Conservation (phyloP, 2,888 invertebrate species). For the Harmothoe impar region DNA sequence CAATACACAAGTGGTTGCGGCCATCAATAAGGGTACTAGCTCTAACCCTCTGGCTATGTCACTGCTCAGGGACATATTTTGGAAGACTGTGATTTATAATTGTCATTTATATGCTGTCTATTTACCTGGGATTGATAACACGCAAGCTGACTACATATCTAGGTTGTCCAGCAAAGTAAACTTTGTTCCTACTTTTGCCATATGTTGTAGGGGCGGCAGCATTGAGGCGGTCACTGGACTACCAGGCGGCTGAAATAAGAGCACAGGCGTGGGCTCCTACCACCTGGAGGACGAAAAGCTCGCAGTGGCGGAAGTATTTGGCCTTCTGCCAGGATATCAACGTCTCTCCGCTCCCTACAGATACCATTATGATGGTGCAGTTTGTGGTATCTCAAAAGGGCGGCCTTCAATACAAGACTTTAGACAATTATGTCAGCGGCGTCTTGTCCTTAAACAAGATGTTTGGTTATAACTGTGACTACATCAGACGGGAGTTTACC, state of each 20-base stretch:
- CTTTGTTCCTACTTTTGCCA: neutral
- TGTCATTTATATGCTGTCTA: neutral
- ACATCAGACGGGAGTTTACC: neutral
- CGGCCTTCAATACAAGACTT: neutral
- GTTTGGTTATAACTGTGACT: neutral
- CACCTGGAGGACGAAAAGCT: neutral
- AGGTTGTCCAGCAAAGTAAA: neutral
- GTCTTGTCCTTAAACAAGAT: neutral
- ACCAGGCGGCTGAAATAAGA: no score
- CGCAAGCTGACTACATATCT: neutral
- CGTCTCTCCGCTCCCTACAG: neutral
- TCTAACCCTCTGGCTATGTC: neutral
- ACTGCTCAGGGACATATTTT: neutral
- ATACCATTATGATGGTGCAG: no score
- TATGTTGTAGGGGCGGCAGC: neutral
- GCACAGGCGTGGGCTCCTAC: neutral
- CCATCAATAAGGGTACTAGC: neutral
- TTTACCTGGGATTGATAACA: neutral
- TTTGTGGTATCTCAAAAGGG: no score
- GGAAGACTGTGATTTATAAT: neutral
- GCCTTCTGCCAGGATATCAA: neutral
- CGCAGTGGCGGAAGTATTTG: constrained; percentile 8
- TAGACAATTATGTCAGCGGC: no score
- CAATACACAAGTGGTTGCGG: no score
- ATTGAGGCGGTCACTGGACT: neutral